A percentile compares a stretch with the other conserved stretches of the same genome.
These are phyloP conservation scores for Sitobion miscanthi DNA, from an alignment of 1,140 invertebrate genomes.

Conservation along the genomic window DNA sequence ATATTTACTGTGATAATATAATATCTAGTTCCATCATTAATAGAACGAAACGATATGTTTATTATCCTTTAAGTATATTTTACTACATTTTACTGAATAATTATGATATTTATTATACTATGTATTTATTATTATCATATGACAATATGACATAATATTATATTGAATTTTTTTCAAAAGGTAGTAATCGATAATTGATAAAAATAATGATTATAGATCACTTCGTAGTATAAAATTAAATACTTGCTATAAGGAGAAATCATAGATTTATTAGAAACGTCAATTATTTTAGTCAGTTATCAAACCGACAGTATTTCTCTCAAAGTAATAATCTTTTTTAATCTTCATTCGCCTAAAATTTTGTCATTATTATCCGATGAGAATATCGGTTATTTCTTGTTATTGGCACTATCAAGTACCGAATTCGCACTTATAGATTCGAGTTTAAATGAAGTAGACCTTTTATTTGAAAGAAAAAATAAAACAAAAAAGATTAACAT, in stretches of 20 bases:
- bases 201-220: background rate
- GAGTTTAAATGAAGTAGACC: background rate
- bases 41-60: too few species aligned
- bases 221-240: background rate
- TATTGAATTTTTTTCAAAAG: background rate
- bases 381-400: background rate
- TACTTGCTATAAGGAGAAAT: background rate
- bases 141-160: background rate
- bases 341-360: background rate
- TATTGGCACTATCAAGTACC: background rate
- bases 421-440: background rate
- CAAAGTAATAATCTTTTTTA: background rate
- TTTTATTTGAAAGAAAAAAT: background rate
- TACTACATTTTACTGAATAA: background rate
- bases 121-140: conserved; percentile 1
- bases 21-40: too few species aligned
- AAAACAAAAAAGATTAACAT: too few species aligned
- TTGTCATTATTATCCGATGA: background rate
- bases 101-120: background rate
- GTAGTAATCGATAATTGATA: conserved; percentile 6
- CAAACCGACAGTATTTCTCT: background rate
- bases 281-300: conserved; percentile 1
- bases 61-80: background rate
- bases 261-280: background rate
- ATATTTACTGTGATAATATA: too few species aligned